phyloP scores from a whole-genome alignment of 2,888 invertebrate genomes.

The Drosophila flavopinicola region DNA sequence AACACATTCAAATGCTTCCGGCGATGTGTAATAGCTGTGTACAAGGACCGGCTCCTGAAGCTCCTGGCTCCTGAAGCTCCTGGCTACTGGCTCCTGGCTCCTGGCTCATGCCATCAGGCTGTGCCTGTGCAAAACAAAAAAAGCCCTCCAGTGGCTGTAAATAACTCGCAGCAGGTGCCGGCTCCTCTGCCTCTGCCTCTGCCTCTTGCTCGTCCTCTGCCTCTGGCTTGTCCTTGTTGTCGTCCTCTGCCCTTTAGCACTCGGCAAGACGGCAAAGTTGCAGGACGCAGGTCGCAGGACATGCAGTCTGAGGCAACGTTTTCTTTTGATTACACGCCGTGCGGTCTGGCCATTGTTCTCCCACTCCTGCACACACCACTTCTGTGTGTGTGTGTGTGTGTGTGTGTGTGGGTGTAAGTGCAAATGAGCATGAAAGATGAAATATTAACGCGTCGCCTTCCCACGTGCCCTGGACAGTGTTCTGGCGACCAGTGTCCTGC shows the following conservation, averaged over 20 bases:
- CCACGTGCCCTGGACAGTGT: constrained; percentile 27
- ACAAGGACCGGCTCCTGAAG: constrained; percentile 44
- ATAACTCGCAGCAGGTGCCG: constrained; percentile 81
- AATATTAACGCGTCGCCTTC: constrained; percentile 76
- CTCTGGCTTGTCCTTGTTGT: constrained; percentile 20
- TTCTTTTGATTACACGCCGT: constrained; percentile 59
- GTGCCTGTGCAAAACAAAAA: constrained; percentile 51
- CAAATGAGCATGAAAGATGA: constrained; percentile 81
- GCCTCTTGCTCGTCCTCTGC: constrained; percentile 1
- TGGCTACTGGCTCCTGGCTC: constrained; percentile 1
- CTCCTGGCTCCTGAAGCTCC: constrained; percentile 1
- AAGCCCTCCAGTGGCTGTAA: constrained; percentile 78
- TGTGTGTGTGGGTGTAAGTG: constrained; percentile 64
- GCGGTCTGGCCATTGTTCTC: constrained; percentile 46
- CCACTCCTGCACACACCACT: neutral
- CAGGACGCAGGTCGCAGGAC: too few species aligned
- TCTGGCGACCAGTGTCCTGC: constrained; percentile 30
- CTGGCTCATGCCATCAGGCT: constrained; percentile 29
- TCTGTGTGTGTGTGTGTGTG: constrained; percentile 30
- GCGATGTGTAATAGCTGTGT: constrained; percentile 71
- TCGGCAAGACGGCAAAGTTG: constrained; percentile 16
- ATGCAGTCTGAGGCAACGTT: constrained; percentile 44
- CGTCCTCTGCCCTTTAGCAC: constrained; percentile 18
- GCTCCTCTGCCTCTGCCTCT: constrained; percentile 2
- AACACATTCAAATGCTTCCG: constrained; percentile 76